Evolutionary conservation across 2,113 vertebrate genomes (phyloP), one percentile per base, ranked within the genome.

Genomic region (Elaphurus davidianus): DNA sequence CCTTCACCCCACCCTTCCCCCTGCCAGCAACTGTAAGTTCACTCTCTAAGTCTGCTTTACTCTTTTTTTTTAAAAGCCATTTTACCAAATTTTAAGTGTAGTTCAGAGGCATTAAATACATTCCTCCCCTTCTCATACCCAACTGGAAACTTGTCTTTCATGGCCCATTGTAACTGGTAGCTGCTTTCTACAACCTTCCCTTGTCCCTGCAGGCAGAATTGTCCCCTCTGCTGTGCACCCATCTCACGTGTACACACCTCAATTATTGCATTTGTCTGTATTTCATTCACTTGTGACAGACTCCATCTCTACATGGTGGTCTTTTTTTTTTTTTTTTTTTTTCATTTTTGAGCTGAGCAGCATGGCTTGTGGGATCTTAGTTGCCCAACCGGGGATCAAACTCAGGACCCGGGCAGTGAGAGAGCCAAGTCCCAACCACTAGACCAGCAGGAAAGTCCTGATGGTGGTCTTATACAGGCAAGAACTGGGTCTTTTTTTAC

Each of bases 181-280:
- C 33, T 25, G 45, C 82, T 57, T 55, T 62, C 45, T 21, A 43
- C 83, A 59, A 14, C 2, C 10, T 90, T n/a, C 16, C 25, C 60
- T 71, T 30, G 47, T 2, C 40, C 43, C 60, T 47, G 0, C 0
- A 62, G 59, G 30, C 84, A 55, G 33, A 43, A 15, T 0, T 27
- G 23, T 7, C 62, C 23, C 27, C 11, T 60, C 33, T 7, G 59
- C 47, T 86, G 50, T 7, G 16, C 6, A 43, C 67, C 78, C 11
- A 8, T 15, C 62, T 52, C 15, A 7, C 27, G 19, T 30, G n/a
- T 10, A 25, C 16, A 15, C 71, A 28, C 25, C 12, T 30, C 0
- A 0, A 33, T 64, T 25, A 2, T 1, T 40, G 25, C 59, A 12
- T 52, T 64, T 71, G 0, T 52, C 6, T 47, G 8, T 12, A 23